These are phyloP conservation scores for Augochlorella aurata DNA, from an alignment of 2,888 invertebrate genomes.

Conservation along the genomic window DNA sequence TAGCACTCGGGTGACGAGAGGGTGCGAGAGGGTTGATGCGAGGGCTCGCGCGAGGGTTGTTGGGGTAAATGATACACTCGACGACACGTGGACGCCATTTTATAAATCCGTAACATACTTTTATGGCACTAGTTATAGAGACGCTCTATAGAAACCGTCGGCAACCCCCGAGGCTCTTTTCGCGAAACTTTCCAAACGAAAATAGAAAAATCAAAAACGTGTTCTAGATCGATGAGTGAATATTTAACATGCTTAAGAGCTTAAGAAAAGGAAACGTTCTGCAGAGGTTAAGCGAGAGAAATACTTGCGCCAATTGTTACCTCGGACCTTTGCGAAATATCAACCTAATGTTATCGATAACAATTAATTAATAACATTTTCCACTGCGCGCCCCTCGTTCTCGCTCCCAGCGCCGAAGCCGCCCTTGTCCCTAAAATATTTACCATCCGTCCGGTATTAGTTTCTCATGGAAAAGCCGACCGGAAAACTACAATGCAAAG, in stretches of 20 bases:
- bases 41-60: not conserved
- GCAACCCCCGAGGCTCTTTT: not conserved
- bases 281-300: no score
- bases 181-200: not conserved
- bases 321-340: no score
- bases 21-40: slow-evolving; percentile 2
- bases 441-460: not conserved
- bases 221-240: no score
- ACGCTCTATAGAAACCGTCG: not conserved
- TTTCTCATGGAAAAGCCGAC: not conserved
- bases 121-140: slow-evolving; percentile 2
- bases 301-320: no score
- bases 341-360: no score
- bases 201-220: not conserved
- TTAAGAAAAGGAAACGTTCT: no score
- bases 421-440: not conserved
- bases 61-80: not conserved
- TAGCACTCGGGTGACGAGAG: not conserved
- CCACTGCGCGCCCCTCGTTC: not conserved
- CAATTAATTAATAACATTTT: no score
- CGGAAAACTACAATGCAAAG: not conserved
- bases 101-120: slow-evolving; percentile 65
- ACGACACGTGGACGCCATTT: slow-evolving; percentile 57
- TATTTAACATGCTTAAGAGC: no score
- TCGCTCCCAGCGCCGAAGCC: not conserved